These are phyloP conservation scores for Spodoptera picta DNA, from an alignment of 2,888 invertebrate genomes.

Conservation along the genomic window DNA sequence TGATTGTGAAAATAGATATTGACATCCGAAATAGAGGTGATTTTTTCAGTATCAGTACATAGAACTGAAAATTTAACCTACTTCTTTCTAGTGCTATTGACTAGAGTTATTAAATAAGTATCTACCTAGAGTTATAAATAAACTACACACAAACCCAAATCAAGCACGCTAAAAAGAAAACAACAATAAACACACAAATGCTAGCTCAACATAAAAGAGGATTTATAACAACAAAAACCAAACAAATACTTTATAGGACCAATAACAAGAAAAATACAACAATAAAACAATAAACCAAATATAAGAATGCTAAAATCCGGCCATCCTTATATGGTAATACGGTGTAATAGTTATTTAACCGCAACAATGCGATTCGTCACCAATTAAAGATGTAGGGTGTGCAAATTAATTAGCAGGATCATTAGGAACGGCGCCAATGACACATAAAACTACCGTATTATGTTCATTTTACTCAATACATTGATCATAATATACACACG, in stretches of 20 bases:
- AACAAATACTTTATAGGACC: background rate
- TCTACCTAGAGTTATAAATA: no score
- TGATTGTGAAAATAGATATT: no score
- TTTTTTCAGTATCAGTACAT: no score
- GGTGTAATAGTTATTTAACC: constrained; percentile 53
- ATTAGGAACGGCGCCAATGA: constrained; percentile 77
- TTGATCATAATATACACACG: constrained; percentile 53
- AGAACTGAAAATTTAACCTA: no score
- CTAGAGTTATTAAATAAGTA: no score
- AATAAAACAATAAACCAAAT: constrained; percentile 27
- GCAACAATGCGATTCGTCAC: constrained; percentile 60
- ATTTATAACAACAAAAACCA: no score
- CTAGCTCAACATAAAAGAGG: no score
- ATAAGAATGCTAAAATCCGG: constrained; percentile 10
- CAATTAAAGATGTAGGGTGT: constrained; percentile 61
- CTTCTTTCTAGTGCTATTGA: no score
- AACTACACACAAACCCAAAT: no score
- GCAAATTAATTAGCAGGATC: constrained; percentile 78
- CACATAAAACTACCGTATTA: constrained; percentile 68
- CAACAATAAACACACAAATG: no score
- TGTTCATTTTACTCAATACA: constrained; percentile 70
- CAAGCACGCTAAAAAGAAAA: no score
- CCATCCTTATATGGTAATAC: constrained; percentile 35
- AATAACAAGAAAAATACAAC: background rate
- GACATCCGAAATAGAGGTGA: no score